Conservation (phyloP, 1,140 invertebrate species). For the Achroia grisella region DNA sequence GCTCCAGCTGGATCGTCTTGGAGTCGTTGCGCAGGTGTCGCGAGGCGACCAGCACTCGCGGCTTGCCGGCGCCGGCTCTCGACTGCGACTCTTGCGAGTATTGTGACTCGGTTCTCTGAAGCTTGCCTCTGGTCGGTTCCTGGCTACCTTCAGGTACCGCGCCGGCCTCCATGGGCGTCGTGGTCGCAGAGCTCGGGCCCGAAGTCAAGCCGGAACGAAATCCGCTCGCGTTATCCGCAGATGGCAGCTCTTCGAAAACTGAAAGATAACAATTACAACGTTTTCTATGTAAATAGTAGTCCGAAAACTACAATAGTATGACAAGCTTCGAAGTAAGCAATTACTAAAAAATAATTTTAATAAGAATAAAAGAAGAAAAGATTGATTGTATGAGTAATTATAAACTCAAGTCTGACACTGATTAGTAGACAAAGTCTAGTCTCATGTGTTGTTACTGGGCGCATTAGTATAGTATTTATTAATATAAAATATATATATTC, state of each 20-base stretch:
- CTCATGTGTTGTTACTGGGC: no score
- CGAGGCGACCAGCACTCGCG: constrained; percentile 70
- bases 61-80: constrained; percentile 32
- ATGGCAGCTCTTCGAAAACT: constrained; percentile 81
- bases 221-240: constrained; percentile 65
- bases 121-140: constrained; percentile 23
- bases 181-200: constrained; percentile 53
- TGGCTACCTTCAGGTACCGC: constrained; percentile 13
- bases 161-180: constrained; percentile 51
- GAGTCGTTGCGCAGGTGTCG: constrained; percentile 76
- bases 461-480: no score
- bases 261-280: constrained; percentile 6
- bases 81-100: constrained; percentile 56
- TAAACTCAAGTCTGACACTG: no score
- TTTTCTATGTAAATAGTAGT: no score
- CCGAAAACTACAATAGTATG: no score
- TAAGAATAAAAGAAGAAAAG: no score
- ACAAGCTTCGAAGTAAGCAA: no score
- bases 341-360: no score
- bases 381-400: no score
- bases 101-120: constrained; percentile 65
- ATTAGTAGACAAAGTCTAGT: no score
- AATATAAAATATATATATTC: no score
- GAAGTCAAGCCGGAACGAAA: constrained; percentile 57
- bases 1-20: constrained; percentile 75